Evolutionary conservation across 2,888 invertebrate species (phyloP), one percentile per base, ranked within the genome.

Genomic region (Pristionchus entomophagus): DNA sequence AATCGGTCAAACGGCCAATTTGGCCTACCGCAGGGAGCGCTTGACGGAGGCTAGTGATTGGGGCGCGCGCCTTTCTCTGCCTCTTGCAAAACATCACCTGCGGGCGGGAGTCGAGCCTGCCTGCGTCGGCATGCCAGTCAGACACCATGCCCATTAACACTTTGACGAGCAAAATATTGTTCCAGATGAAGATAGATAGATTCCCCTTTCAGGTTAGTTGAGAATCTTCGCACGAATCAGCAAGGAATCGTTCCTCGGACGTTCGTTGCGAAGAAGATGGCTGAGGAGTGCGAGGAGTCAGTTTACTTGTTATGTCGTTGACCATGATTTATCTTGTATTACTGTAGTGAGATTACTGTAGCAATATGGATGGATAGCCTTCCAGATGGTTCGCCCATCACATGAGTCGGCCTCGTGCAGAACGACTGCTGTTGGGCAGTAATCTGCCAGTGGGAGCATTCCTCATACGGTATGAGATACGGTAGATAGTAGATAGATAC

Each of bases 341-440:
- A 32, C 62, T 14, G n/a, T 56, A 1, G 53, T 19, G 19, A 56
- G 53, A n/a, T 3, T 62, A 62, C 38, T 35, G 65, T 69, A 69
- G 38, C n/a, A n/a, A n/a, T n/a, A n/a, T n/a, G n/a, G n/a, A n/a
- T n/a, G n/a, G n/a, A n/a, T n/a, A n/a, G n/a, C n/a, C n/a, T 77
- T 49, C 41, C 45, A 77, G 77, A 77, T 77, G 77, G 77, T 77
- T 77, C 77, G 77, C 77, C 17, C 77, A 77, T 49, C 41, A 77
- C 77, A 77, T 77, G 77, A 77, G 77, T 49, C 45, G 77, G 26
- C 17, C 41, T 1, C 77, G 77, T 17, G 77, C 77, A 8, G 77
- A 77, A 35, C 41, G 77, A 26, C 77, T 77, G 41, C 77, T 77
- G 45, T 49, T 77, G 45, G 49, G 77, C 17, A 49, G 45, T 26